These are phyloP conservation scores for Lepidurus apus DNA, from an alignment of 1,140 invertebrate species.

Conservation along the genomic window DNA sequence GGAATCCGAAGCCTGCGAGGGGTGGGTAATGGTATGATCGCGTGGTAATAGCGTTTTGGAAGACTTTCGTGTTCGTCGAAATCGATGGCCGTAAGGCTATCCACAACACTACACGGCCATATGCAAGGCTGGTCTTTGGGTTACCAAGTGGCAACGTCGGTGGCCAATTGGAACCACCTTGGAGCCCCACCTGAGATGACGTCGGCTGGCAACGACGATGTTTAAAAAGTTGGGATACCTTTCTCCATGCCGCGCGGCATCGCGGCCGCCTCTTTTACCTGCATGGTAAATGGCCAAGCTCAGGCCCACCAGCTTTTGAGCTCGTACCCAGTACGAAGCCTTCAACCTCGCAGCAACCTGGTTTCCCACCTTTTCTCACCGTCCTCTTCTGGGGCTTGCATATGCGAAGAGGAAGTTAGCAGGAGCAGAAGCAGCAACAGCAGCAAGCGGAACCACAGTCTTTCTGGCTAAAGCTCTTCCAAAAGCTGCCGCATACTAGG, in stretches of 20 bases:
- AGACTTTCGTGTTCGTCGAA: too few species aligned
- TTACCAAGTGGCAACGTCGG: conserved; percentile 1
- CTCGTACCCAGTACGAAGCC: not conserved
- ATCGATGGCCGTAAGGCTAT: too few species aligned
- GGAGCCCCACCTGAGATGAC: conserved; percentile 20
- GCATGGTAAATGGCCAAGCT: not conserved
- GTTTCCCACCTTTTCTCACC: not conserved
- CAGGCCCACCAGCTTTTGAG: not conserved
- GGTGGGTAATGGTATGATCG: too few species aligned
- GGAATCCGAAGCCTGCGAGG: too few species aligned
- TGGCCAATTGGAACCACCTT: conserved; percentile 21
- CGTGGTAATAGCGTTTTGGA: too few species aligned
- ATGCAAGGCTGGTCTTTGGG: not conserved
- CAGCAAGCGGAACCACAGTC: not conserved
- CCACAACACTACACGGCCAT: not conserved
- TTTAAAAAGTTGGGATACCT: conserved; percentile 12
- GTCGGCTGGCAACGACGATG: conserved; percentile 1
- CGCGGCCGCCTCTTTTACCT: conserved; percentile 17
- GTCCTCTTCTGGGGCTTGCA: not conserved
- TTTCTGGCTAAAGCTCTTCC: not conserved
- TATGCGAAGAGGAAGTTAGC: not conserved
- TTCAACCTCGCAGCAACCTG: not conserved
- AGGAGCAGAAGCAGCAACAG: conserved; percentile 10
- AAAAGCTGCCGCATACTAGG: conserved; percentile 9
- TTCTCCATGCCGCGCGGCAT: conserved; percentile 1